These are phyloP conservation scores for Zygaena filipendulae DNA, from an alignment of 2,888 invertebrate species.

Conservation along the genomic window DNA sequence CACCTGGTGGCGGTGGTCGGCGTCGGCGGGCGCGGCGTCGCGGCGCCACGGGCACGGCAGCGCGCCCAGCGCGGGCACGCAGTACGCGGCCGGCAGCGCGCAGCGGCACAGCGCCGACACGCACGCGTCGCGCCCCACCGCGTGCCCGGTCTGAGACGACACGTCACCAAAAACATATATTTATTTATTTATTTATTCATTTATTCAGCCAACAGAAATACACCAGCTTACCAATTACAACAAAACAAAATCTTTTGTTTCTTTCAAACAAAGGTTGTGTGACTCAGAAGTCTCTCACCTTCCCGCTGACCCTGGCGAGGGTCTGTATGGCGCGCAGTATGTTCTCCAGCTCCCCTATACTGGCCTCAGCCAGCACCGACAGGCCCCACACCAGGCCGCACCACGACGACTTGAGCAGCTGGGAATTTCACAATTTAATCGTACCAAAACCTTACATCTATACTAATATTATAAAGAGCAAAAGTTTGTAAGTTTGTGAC, in stretches of 20 bases:
- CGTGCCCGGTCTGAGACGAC: neutral
- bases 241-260: too few relatives aligned
- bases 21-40: constrained; percentile 63
- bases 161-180: neutral
- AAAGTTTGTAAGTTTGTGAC: too few relatives aligned
- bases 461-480: too few relatives aligned
- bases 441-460: neutral
- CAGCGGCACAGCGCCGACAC: constrained; percentile 95
- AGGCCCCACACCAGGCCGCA: constrained; percentile 92
- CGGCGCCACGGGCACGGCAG: constrained; percentile 92
- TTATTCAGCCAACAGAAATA: too few relatives aligned
- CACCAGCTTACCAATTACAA: too few relatives aligned
- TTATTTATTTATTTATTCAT: too few relatives aligned
- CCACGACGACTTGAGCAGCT: constrained; percentile 95
- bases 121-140: constrained; percentile 87
- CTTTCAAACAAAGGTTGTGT: too few relatives aligned
- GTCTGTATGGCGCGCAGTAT: constrained; percentile 93
- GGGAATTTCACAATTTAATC: too few relatives aligned
- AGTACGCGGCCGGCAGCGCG: constrained; percentile 96
- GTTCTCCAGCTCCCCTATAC: constrained; percentile 94
- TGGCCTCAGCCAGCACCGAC: constrained; percentile 92
- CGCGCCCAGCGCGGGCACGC: constrained; percentile 86
- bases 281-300: too few relatives aligned
- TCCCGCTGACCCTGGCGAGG: constrained; percentile 89
- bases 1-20: constrained; percentile 91